Conservation (phyloP, 2,797 vertebrate genomes). For the Pangasius krempfi region DNA sequence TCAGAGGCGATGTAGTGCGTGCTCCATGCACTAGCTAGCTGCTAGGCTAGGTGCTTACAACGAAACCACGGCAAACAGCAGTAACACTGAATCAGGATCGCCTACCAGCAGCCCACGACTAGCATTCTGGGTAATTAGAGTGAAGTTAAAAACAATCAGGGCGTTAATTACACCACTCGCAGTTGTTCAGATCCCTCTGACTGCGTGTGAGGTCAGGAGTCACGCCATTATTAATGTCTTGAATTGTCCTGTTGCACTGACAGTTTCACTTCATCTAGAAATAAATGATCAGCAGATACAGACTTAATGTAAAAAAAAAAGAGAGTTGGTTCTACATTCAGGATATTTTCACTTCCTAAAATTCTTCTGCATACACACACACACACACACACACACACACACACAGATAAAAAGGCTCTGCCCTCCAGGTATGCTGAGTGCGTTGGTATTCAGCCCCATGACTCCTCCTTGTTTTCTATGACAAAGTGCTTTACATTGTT, state of each 20-base stretch:
- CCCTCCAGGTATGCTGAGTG: not conserved
- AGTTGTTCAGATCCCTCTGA: not conserved
- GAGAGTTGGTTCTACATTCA: not conserved
- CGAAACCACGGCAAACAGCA: not conserved
- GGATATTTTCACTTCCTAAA: not conserved
- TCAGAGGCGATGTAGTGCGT: not conserved
- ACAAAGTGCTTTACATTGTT: not conserved
- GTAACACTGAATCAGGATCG: not conserved
- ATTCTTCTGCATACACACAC: not conserved
- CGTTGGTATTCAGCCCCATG: not conserved
- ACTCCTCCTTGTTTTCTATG: not conserved
- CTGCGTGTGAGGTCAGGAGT: not conserved
- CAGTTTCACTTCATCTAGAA: not conserved
- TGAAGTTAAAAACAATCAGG: not conserved
- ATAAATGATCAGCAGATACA: not conserved
- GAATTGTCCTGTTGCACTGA: not conserved
- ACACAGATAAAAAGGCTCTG: not conserved
- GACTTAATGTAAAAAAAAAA: not conserved
- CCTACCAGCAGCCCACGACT: not conserved
- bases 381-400: conserved; percentile 4
- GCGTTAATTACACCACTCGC: not conserved
- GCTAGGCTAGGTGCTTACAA: not conserved
- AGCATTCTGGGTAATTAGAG: not conserved
- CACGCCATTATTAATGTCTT: not conserved
- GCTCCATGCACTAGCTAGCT: not conserved